These are phyloP conservation scores for Drosophila sucinea DNA, from an alignment of 1,140 invertebrate species.

Conservation along the genomic window DNA sequence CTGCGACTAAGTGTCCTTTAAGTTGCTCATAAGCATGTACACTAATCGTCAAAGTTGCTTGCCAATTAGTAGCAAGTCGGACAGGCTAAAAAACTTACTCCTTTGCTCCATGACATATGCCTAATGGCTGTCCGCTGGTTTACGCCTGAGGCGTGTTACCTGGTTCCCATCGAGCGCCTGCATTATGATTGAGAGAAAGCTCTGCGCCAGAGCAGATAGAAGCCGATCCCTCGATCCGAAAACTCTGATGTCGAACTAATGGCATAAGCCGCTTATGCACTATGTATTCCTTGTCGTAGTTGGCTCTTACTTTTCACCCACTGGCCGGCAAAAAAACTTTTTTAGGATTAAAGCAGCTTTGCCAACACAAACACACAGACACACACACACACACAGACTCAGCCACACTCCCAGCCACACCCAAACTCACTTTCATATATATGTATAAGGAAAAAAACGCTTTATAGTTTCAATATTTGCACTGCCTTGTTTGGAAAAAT, in stretches of 20 bases:
- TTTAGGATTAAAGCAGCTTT: constrained; percentile 67
- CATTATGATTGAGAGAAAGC: constrained; percentile 1
- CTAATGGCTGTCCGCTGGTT: neutral
- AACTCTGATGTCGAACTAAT: constrained; percentile 56
- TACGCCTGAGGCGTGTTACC: neutral
- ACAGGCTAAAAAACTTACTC: neutral
- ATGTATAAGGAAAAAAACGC: constrained; percentile 32
- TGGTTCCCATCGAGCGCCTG: neutral
- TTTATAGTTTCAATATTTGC: constrained; percentile 69
- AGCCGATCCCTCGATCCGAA: constrained; percentile 18
- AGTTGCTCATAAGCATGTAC: neutral
- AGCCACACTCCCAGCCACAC: constrained; percentile 7
- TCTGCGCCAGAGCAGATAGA: constrained; percentile 18
- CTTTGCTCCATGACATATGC: neutral
- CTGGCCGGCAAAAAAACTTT: constrained; percentile 52
- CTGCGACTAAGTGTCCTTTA: neutral
- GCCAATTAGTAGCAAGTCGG: neutral
- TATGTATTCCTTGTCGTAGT: constrained; percentile 54
- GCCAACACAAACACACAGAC: constrained; percentile 1
- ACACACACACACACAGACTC: neutral
- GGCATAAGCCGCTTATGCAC: constrained; percentile 66
- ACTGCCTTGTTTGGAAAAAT: constrained; percentile 54
- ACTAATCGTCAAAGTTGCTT: constrained; percentile 4
- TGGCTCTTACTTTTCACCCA: constrained; percentile 69
- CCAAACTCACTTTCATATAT: neutral